Conservation (phyloP, 2,888 invertebrate genomes). For the Neuroscelio doddi region DNA sequence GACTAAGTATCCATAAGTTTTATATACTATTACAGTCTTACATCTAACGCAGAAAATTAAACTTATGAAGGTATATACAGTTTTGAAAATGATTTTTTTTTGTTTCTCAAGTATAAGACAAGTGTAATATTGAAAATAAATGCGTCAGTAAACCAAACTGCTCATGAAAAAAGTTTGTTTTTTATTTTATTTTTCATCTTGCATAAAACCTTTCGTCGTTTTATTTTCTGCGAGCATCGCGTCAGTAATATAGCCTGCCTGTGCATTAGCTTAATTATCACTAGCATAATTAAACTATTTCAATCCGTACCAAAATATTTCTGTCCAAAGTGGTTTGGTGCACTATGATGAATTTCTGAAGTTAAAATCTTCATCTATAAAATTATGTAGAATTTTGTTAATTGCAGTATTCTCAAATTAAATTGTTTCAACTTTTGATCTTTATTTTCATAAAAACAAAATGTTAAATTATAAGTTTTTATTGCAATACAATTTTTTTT, state of each 20-base stretch:
- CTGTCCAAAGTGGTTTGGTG: constrained; percentile 98
- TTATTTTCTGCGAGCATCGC: constrained; percentile 12
- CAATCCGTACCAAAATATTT: constrained; percentile 99
- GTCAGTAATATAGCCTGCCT: constrained; percentile 21
- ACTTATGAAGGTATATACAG: too few species aligned
- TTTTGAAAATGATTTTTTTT: too few species aligned
- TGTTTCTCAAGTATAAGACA: too few species aligned
- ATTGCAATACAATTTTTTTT: too few species aligned
- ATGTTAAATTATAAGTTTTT: not conserved
- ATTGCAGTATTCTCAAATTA: not conserved
- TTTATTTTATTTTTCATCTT: too few species aligned
- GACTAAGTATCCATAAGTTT: too few species aligned
- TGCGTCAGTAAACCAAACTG: too few species aligned
- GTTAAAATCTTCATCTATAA: constrained; percentile 93
- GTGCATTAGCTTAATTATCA: constrained; percentile 12
- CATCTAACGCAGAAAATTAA: constrained; percentile 7
- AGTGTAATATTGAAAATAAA: too few species aligned
- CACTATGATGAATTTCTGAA: constrained; percentile 94
- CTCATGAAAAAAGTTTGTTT: too few species aligned
- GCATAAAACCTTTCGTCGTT: not conserved
- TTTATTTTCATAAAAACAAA: not conserved
- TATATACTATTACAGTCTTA: constrained; percentile 2
- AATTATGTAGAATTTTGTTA: constrained; percentile 21
- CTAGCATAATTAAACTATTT: constrained; percentile 49
- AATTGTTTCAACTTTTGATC: not conserved